Conservation (phyloP, 2,888 invertebrate genomes). For the Taenaris catops region DNA sequence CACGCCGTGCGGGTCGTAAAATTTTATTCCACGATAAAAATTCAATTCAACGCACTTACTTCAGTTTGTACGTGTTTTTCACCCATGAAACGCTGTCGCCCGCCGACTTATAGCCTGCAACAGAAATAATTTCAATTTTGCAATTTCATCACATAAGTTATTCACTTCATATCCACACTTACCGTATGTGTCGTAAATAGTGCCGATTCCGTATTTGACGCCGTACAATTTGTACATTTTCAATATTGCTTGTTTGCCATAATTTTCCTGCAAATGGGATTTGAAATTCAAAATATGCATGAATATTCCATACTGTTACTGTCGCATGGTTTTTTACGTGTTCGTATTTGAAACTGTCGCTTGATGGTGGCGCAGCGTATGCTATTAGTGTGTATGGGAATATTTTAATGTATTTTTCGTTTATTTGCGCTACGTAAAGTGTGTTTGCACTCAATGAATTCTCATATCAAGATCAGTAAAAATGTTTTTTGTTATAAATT, state of each 20-base stretch:
- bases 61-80: slow-evolving; percentile 41
- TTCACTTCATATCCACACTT: slow-evolving; percentile 10
- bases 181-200: slow-evolving; percentile 44
- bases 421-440: too few species aligned
- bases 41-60: slow-evolving; percentile 49
- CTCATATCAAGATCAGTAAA: too few species aligned
- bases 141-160: slow-evolving; percentile 5
- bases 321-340: too few species aligned
- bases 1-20: too few species aligned
- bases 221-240: slow-evolving; percentile 41
- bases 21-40: too few species aligned
- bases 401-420: too few species aligned
- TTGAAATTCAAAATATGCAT: slow-evolving; percentile 34
- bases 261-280: slow-evolving; percentile 56
- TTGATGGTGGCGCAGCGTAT: too few species aligned
- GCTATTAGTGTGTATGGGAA: too few species aligned
- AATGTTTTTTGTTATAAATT: too few species aligned
- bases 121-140: slow-evolving; percentile 20
- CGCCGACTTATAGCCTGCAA: slow-evolving; percentile 47
- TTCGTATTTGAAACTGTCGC: too few species aligned
- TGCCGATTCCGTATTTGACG: slow-evolving; percentile 49
- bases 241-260: slow-evolving; percentile 54
- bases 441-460: too few species aligned
- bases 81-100: slow-evolving; percentile 61
- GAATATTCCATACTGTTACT: slow-evolving; percentile 34